Evolutionary conservation across 2,113 vertebrate species (phyloP).

Genomic region (Nicator chloris): DNA sequence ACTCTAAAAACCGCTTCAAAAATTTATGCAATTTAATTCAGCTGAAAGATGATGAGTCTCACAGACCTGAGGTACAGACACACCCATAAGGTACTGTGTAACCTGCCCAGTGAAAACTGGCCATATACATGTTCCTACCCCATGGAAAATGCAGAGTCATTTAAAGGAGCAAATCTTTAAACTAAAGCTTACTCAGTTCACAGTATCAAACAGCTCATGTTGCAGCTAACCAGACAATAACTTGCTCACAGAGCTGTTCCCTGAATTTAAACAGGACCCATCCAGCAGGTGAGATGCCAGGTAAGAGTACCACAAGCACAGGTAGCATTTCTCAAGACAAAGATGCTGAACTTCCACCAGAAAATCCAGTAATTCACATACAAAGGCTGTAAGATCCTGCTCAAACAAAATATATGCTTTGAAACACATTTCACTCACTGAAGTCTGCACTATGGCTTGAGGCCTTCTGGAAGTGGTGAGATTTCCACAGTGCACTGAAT

Average conservation of each 20-base stretch:
- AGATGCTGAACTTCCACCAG: neutral
- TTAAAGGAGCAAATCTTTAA: neutral
- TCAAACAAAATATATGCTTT: neutral
- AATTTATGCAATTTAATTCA: neutral
- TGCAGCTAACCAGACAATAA: neutral
- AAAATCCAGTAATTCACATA: neutral
- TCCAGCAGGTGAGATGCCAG: neutral
- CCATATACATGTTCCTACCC: neutral
- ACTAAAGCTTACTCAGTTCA: neutral
- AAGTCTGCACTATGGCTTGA: neutral
- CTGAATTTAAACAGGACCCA: neutral
- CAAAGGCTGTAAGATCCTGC: neutral
- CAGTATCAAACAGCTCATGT: neutral
- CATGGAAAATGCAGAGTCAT: neutral
- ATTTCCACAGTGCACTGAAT: neutral
- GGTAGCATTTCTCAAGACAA: neutral
- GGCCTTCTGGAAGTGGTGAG: neutral
- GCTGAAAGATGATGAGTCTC: neutral
- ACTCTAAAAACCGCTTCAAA: neutral
- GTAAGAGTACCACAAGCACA: neutral
- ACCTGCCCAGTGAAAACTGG: neutral
- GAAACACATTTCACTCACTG: neutral
- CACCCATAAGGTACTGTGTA: neutral
- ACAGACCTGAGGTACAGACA: neutral
- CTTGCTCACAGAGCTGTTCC: neutral